Evolutionary conservation across 2,797 vertebrate genomes (phyloP).

Genomic region (Takifugu rubripes): DNA sequence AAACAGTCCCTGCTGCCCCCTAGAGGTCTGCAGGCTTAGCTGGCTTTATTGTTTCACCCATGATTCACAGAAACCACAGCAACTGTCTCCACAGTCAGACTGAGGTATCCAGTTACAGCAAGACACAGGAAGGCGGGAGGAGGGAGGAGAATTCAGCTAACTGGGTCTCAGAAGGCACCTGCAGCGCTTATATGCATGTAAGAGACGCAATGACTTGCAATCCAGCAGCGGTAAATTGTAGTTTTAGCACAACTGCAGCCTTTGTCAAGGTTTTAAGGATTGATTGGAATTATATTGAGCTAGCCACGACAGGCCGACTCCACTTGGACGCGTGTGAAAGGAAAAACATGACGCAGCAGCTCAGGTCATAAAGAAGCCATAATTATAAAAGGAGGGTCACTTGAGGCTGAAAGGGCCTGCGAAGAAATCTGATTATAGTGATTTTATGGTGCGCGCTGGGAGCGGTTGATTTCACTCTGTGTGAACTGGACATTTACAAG

Average conservation of each 20-base stretch:
- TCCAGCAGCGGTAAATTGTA: slow-evolving; percentile 67
- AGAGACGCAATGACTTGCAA: slow-evolving; percentile 53
- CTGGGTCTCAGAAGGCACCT: slow-evolving; percentile 26
- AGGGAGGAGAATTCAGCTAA: slow-evolving; percentile 35
- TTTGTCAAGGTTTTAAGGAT: slow-evolving; percentile 70
- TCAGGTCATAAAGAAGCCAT: slow-evolving; percentile 49
- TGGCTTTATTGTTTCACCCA: slow-evolving; percentile 9
- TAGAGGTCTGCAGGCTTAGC: slow-evolving; percentile 31
- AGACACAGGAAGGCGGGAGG: slow-evolving; percentile 29
- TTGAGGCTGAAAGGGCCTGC: slow-evolving; percentile 26
- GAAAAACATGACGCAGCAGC: slow-evolving; percentile 42
- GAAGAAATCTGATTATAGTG: slow-evolving; percentile 39
- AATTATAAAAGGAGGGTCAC: slow-evolving; percentile 51
- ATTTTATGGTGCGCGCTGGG: slow-evolving; percentile 36
- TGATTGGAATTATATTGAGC: slow-evolving; percentile 70
- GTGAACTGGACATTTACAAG: no score
- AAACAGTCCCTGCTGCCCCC: slow-evolving; percentile 71
- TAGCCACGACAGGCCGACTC: slow-evolving; percentile 60
- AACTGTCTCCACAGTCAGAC: slow-evolving; percentile 23
- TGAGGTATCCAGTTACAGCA: slow-evolving; percentile 37
- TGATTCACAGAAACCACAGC: slow-evolving; percentile 25
- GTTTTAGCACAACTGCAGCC: slow-evolving; percentile 36
- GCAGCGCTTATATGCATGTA: slow-evolving; percentile 32
- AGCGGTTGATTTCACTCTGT: slow-evolving; percentile 37
- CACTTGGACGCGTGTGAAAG: slow-evolving; percentile 59